These are phyloP conservation scores for Arrhamphus sclerolepis DNA, from an alignment of 2,797 vertebrate genomes.

Conservation along the genomic window DNA sequence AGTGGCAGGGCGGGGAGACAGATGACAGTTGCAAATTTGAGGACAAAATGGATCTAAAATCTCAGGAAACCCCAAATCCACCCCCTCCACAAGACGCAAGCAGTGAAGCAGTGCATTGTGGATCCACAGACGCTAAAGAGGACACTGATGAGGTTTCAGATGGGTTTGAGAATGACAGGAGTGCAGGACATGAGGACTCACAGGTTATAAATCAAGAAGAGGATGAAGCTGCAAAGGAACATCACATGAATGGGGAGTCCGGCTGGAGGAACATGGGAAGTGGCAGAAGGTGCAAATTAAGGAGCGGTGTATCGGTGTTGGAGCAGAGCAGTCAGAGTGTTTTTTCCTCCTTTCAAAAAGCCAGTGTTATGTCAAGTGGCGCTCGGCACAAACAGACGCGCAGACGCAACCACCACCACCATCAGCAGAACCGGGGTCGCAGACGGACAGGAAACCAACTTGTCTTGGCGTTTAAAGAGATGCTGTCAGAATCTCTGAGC, in stretches of 20 bases:
- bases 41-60: slow-evolving; percentile 41
- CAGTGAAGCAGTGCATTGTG: slow-evolving; percentile 60
- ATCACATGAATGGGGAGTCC: slow-evolving; percentile 71
- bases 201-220: slow-evolving; percentile 66
- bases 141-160: slow-evolving; percentile 57
- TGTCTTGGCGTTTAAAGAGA: slow-evolving; percentile 75
- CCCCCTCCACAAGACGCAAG: slow-evolving; percentile 48
- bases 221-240: slow-evolving; percentile 69
- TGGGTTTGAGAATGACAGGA: slow-evolving; percentile 42
- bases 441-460: slow-evolving; percentile 76
- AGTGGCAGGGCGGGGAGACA: slow-evolving; percentile 39
- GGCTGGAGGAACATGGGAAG: slow-evolving; percentile 67
- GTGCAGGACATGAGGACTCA: slow-evolving; percentile 47
- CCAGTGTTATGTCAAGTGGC: slow-evolving; percentile 68
- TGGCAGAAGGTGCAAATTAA: slow-evolving; percentile 71
- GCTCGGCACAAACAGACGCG: slow-evolving; percentile 84
- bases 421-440: slow-evolving; percentile 73
- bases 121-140: slow-evolving; percentile 58
- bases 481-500: slow-evolving; percentile 79
- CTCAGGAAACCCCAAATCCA: slow-evolving; percentile 56
- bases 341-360: slow-evolving; percentile 69
- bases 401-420: slow-evolving; percentile 80
- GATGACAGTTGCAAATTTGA: slow-evolving; percentile 46
- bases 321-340: slow-evolving; percentile 64
- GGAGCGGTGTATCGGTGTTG: slow-evolving; percentile 59